phyloP scores from a whole-genome alignment of 2,797 vertebrate genomes.

The Thripadectes ignobilis region DNA sequence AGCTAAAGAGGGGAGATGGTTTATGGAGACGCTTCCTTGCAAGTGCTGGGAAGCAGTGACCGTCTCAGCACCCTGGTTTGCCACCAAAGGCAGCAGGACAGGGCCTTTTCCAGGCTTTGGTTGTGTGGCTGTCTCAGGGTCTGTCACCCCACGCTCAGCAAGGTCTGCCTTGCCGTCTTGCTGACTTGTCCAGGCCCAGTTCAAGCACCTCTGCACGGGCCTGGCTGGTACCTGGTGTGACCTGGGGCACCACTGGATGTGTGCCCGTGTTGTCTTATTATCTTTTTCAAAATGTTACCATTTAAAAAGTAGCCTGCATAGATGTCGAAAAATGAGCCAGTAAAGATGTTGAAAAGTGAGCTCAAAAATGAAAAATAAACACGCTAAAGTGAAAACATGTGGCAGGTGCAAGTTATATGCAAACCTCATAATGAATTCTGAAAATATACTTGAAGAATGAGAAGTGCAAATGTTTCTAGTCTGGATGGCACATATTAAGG shows the following conservation, averaged over 20 bases:
- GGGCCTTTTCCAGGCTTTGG: not conserved
- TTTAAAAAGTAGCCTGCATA: not conserved
- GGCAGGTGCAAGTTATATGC: not conserved
- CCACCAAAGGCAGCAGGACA: fast-evolving
- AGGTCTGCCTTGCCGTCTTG: not conserved
- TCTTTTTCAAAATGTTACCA: not conserved
- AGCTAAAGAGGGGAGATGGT: not conserved
- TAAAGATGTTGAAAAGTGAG: not conserved
- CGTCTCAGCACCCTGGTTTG: not conserved
- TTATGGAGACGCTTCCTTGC: not conserved
- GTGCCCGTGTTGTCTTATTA: not conserved
- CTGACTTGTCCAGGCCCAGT: not conserved
- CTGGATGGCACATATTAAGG: not conserved
- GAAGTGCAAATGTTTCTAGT: not conserved
- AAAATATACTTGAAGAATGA: not conserved
- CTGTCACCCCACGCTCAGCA: not conserved
- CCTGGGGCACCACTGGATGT: fast-evolving
- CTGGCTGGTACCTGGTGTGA: not conserved
- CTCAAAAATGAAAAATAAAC: constrained; percentile 18
- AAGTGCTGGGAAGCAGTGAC: not conserved
- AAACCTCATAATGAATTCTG: not conserved
- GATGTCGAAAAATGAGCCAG: not conserved
- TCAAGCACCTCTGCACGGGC: not conserved
- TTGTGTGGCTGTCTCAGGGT: not conserved
- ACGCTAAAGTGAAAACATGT: constrained; percentile 5